Percentiles rank a stretch among this genome's conserved stretches.
Conservation (phyloP, 1,140 invertebrate species). For the Drosophila ironensis region DNA sequence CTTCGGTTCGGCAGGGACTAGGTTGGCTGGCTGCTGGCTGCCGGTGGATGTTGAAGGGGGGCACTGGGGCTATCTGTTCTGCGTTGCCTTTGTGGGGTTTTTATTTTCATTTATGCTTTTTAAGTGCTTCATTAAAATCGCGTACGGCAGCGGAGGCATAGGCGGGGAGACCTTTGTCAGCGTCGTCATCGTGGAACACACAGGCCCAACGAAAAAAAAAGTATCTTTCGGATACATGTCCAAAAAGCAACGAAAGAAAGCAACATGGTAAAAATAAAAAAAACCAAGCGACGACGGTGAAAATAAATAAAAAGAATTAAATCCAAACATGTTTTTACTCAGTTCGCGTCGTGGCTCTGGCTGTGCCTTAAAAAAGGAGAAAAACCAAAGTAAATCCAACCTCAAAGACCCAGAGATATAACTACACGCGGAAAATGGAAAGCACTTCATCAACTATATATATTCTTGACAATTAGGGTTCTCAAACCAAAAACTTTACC, state of each 20-base stretch:
- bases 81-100: constrained; percentile 68
- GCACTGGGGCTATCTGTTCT: constrained; percentile 32
- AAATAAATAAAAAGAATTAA: constrained; percentile 75
- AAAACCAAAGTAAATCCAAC: constrained; percentile 41
- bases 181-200: constrained; percentile 63
- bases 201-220: constrained; percentile 59
- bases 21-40: not conserved
- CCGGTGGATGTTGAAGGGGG: not conserved
- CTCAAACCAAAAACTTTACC: too few species aligned
- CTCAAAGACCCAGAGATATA: constrained; percentile 23
- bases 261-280: constrained; percentile 43
- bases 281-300: constrained; percentile 49
- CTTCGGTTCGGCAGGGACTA: constrained; percentile 41
- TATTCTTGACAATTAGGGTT: too few species aligned
- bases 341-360: constrained; percentile 43
- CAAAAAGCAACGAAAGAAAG: constrained; percentile 74
- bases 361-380: constrained; percentile 37
- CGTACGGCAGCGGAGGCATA: constrained; percentile 52
- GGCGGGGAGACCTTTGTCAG: constrained; percentile 68
- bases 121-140: constrained; percentile 80
- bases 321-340: constrained; percentile 74
- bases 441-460: not conserved
- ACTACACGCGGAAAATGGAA: not conserved
- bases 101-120: constrained; percentile 80
- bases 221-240: constrained; percentile 73